phyloP scores from a whole-genome alignment of 2,797 vertebrate genomes.

The Hirundo rustica region DNA sequence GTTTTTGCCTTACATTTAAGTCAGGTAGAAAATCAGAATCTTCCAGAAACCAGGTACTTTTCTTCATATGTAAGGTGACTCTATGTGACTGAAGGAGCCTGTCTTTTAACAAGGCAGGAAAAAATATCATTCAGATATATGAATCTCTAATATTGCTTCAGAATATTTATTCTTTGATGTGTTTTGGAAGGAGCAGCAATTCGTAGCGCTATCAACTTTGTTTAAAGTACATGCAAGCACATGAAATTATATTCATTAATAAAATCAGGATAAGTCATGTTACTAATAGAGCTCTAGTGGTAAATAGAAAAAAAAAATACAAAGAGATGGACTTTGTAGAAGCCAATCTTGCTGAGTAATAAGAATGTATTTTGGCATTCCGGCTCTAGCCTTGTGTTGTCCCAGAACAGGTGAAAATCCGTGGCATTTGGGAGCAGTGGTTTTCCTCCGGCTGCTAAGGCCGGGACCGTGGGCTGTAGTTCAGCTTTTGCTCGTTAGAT shows the following conservation, averaged over 20 bases:
- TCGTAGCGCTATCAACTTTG: not conserved
- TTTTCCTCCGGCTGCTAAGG: not conserved
- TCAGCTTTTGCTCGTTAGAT: slow-evolving; percentile 62
- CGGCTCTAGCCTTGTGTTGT: not conserved
- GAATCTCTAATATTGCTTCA: not conserved
- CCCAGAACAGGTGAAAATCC: not conserved
- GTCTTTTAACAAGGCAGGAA: not conserved
- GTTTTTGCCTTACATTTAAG: not conserved
- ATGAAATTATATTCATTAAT: not conserved
- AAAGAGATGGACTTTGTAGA: not conserved
- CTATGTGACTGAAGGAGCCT: not conserved
- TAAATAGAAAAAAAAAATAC: not conserved
- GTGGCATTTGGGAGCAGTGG: not conserved
- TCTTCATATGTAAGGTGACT: not conserved
- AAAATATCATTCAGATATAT: not conserved
- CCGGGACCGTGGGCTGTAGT: not conserved
- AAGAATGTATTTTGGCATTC: not conserved
- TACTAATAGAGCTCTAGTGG: not conserved
- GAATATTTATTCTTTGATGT: not conserved
- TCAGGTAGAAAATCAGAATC: not conserved
- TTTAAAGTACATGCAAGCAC: not conserved
- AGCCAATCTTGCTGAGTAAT: not conserved
- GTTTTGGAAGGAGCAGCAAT: not conserved
- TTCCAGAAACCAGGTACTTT: not conserved
- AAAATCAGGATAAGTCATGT: not conserved